Evolutionary conservation across 2,888 invertebrate genomes (phyloP), one percentile per base, ranked within the genome.

Genomic region (Byasa hedistus): DNA sequence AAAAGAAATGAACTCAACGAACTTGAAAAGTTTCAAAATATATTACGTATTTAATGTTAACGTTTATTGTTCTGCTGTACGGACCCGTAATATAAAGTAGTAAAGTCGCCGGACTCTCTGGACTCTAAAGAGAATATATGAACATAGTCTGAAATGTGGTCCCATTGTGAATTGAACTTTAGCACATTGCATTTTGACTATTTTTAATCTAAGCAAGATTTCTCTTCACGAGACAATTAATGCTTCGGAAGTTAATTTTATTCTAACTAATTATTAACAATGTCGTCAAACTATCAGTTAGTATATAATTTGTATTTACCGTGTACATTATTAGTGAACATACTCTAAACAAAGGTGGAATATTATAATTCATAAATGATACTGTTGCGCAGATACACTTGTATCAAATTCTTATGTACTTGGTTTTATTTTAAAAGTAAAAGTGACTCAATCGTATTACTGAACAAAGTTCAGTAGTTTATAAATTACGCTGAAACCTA

Each of bases 21-120:
- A 39, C 12, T 39, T n/a, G 1, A 19, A 48, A 48, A 19, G 19
- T 48, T 48, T 48, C 48, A 48, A 5, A 19, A 48, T 48, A 48
- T n/a, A 48, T 48, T 48, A n/a, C n/a, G 48, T n/a, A 48, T 48
- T 48, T 48, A 48, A 48, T 48, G n/a, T 48, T n/a, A 19, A 48
- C 48, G 48, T 48, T 48, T 48, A n/a, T 48, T 48, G 48, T 48
- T 48, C 48, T 48, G 48, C 48, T 48, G 48, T 48, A 48, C 48
- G 48, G n/a, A 48, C 48, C n/a, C 19, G n/a, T 48, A 48, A 48
- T 48, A 48, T 48, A 48, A 48, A 48, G 48, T 48, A 48, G 48
- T 48, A 48, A 48, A 48, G 48, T 48, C 48, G 48, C 48, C 19
- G 48, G 48, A 48, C 48, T 1, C 48, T 19, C 48, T 8, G 48